Base-by-base conservation (phyloP, 2,888 invertebrate species). In the Dasysyrphus tricinctus region DNA sequence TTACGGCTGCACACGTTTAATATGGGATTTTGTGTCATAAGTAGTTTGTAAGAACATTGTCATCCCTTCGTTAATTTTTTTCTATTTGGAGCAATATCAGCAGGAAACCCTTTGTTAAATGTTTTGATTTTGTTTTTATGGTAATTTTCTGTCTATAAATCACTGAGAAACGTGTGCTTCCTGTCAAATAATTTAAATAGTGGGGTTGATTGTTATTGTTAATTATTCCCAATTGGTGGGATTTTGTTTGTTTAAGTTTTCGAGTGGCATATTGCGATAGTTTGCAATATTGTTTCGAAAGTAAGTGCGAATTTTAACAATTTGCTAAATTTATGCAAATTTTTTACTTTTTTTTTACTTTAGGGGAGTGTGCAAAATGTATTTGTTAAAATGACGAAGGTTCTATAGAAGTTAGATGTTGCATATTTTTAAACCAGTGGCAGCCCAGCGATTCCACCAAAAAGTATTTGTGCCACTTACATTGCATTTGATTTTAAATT, bases 161-260 rank as follows among this genome's bases (percentile, higher is more conserved):
- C 88, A 89, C 37, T 57, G 59, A 78, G 80, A 81, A 91, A 88
- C 92, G 92, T 92, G 91, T 91, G 92, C 90, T 91, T 91, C 90
- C 91, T 91, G 92, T 90, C 91, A 87, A 65, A 80, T 70, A 57
- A 47, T 56, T 67, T 54, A 76, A 84, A 47, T 37, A 56, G 51
- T 80, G 39, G 72, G 73, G 69, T 77, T 49, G 80, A 67, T 57
- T 16, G 47, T 74, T 77, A 74, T 70, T 74, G 61, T 77, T 81
- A 77, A 78, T 81, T 77, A 81, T 77, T 74, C 6, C 16, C 56
- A 63, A 49, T 79, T 70, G 39, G 11, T 19, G 7, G 54, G 42
- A 19, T n/a, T 29, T 69, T 32, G 4, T 39, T 16, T 67, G 29
- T 29, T 34, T 14, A 9, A 63, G 3, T 16, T 39, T 47, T 59